These are phyloP conservation scores for Epistrophe eligans DNA, from an alignment of 2,888 invertebrate species.

Conservation along the genomic window DNA sequence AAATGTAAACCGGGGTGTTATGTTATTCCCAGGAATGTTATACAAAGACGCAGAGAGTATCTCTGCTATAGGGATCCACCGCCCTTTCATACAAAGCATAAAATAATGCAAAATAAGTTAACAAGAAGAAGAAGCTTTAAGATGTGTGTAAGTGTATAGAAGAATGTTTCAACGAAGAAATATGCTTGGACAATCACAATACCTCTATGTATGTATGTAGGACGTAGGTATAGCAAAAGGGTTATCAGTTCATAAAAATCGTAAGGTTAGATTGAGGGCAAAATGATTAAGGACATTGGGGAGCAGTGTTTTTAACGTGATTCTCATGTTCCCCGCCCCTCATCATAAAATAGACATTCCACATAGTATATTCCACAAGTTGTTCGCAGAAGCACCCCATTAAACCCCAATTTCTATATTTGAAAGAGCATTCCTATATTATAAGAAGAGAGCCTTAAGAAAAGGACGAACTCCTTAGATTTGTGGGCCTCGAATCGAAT, in stretches of 20 bases:
- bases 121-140: slow-evolving; percentile 5
- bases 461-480: slow-evolving; percentile 19
- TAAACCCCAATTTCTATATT: slow-evolving; percentile 44
- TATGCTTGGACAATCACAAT: slow-evolving; percentile 40
- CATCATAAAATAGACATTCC: slow-evolving; percentile 43
- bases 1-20: slow-evolving; percentile 5
- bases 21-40: slow-evolving; percentile 1
- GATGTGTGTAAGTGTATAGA: not conserved
- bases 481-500: not conserved
- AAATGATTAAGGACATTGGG: slow-evolving; percentile 66
- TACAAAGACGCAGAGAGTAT: not conserved
- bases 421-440: slow-evolving; percentile 16
- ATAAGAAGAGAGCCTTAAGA: not conserved
- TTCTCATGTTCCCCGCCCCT: not conserved
- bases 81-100: not conserved
- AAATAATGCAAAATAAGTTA: slow-evolving; percentile 48
- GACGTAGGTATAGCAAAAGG: no score
- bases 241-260: slow-evolving; percentile 67
- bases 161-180: slow-evolving; percentile 27
- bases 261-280: slow-evolving; percentile 68
- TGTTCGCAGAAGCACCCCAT: slow-evolving; percentile 58
- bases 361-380: slow-evolving; percentile 51
- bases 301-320: slow-evolving; percentile 50
- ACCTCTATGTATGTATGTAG: no score
- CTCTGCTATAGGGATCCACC: not conserved